phyloP scores from a whole-genome alignment of 2,113 vertebrate genomes.

The Chlamydotis undulata region DNA sequence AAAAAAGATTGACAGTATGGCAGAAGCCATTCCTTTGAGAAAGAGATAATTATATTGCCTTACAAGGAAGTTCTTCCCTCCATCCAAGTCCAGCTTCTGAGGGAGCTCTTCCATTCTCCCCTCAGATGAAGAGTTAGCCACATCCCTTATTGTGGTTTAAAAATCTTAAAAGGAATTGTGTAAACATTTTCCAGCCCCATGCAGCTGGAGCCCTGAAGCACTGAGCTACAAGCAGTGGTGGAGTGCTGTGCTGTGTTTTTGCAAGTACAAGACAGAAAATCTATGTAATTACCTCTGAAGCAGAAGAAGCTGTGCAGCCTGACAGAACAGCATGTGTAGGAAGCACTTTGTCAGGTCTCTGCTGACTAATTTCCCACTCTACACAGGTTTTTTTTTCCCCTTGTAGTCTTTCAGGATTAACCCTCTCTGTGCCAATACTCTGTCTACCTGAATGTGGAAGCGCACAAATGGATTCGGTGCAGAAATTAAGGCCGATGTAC shows the following conservation, averaged over 20 bases:
- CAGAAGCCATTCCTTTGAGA: neutral
- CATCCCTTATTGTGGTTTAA: conserved; percentile 54
- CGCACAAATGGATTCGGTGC: neutral
- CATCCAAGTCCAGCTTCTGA: neutral
- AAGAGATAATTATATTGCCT: neutral
- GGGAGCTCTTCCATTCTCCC: neutral
- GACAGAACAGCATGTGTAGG: conserved; percentile 90
- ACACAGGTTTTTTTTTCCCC: conserved; percentile 5
- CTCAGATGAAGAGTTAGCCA: conserved; percentile 7
- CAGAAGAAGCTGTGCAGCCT: conserved; percentile 90
- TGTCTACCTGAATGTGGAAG: neutral
- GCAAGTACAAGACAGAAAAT: conserved; percentile 99
- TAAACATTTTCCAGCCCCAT: conserved; percentile 75
- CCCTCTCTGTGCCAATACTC: neutral
- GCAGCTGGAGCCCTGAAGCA: conserved; percentile 87
- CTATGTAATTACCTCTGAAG: conserved; percentile 99
- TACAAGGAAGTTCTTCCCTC: neutral
- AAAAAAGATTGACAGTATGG: neutral
- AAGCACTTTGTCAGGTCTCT: conserved; percentile 87
- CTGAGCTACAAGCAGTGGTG: conserved; percentile 83
- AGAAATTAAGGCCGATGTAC: neutral
- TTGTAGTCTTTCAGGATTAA: conserved; percentile 55
- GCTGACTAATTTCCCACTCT: conserved; percentile 81
- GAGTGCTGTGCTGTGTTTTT: conserved; percentile 95
- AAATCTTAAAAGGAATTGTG: conserved; percentile 74